These are phyloP conservation scores for Diaperis boleti DNA, from an alignment of 2,888 invertebrate genomes.

Conservation along the genomic window DNA sequence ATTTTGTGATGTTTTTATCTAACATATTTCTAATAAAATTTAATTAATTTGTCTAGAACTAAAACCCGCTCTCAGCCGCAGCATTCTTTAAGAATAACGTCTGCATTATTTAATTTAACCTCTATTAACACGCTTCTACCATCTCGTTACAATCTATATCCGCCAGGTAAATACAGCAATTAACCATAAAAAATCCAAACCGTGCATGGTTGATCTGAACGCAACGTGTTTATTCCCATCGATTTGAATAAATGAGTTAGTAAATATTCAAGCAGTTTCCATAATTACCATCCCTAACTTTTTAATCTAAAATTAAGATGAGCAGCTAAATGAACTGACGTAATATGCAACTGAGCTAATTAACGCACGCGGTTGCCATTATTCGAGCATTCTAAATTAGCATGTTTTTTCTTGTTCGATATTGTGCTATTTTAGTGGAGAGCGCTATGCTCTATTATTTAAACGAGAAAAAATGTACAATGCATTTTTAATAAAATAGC, in stretches of 20 bases:
- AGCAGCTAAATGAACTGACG: slow-evolving; percentile 49
- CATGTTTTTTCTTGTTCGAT: background rate
- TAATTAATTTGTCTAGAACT: too few relatives aligned
- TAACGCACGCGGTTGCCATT: slow-evolving; percentile 37
- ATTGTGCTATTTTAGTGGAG: too few relatives aligned
- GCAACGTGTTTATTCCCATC: slow-evolving; percentile 39
- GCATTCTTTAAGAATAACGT: too few relatives aligned
- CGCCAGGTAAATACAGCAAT: background rate
- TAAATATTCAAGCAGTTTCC: slow-evolving; percentile 45
- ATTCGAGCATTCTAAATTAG: background rate
- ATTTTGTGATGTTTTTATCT: too few relatives aligned
- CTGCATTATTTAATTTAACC: too few relatives aligned
- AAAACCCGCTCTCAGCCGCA: too few relatives aligned
- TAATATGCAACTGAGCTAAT: slow-evolving; percentile 49
- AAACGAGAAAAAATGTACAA: too few relatives aligned
- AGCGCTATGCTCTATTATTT: too few relatives aligned
- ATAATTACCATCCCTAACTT: slow-evolving; percentile 50
- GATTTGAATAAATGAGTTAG: slow-evolving; percentile 44
- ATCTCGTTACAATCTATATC: slow-evolving; percentile 29
- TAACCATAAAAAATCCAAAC: slow-evolving; percentile 19
- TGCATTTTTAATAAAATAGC: too few relatives aligned
- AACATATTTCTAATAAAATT: too few relatives aligned
- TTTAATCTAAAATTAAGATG: slow-evolving; percentile 53
- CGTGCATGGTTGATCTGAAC: slow-evolving; percentile 15
- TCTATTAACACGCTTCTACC: too few relatives aligned